A percentile compares a stretch with the other conserved stretches of the same genome.
phyloP scores from a whole-genome alignment of 2,113 vertebrate genomes.

The Antennarius striatus region DNA sequence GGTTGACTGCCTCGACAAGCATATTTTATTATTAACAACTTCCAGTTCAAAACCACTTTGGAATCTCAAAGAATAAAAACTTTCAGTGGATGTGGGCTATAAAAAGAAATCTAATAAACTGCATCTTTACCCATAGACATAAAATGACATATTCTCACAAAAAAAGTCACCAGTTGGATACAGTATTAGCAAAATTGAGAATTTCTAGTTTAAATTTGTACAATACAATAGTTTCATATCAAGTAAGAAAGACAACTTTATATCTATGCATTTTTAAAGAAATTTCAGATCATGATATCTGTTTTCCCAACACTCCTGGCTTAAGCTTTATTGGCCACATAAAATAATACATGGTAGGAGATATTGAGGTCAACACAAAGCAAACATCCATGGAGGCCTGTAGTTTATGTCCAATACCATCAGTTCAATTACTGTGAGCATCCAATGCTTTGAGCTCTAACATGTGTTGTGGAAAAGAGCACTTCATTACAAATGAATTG shows the following conservation, averaged over 20 bases:
- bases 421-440: constrained; percentile 13
- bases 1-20: constrained; percentile 9
- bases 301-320: too few relatives aligned
- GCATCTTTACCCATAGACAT: background rate
- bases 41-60: background rate
- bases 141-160: background rate
- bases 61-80: background rate
- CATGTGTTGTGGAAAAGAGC: constrained; percentile 7
- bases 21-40: constrained; percentile 14
- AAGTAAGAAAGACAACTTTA: too few relatives aligned
- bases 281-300: too few relatives aligned
- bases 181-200: too few relatives aligned
- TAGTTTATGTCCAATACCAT: background rate
- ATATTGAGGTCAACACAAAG: too few relatives aligned
- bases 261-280: too few relatives aligned
- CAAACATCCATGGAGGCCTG: too few relatives aligned
- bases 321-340: too few relatives aligned
- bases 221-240: too few relatives aligned
- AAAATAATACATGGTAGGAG: too few relatives aligned
- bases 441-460: constrained; percentile 4
- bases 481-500: constrained; percentile 16
- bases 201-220: too few relatives aligned
- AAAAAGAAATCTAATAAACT: background rate
- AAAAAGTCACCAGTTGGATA: too few relatives aligned
- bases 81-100: background rate